Percentiles rank a stretch among this genome's conserved stretches.
Conservation (phyloP, 2,113 vertebrate genomes). For the Phyllostomus hastatus region DNA sequence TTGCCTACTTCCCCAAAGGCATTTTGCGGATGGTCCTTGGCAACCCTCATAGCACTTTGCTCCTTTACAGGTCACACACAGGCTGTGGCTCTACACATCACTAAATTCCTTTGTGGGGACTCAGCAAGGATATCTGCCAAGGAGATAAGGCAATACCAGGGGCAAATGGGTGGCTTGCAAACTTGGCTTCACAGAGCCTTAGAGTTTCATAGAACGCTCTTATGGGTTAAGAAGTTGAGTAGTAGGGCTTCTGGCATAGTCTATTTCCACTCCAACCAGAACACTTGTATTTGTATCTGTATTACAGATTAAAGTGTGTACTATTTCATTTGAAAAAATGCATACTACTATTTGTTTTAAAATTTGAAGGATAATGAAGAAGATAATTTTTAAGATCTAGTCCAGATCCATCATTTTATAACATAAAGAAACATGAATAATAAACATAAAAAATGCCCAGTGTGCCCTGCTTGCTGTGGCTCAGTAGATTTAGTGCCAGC, state of each 20-base stretch:
- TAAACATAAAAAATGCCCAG: neutral
- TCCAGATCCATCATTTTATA: neutral
- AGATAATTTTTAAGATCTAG: neutral
- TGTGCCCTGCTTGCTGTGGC: too few species aligned
- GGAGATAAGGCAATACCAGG: neutral
- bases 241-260: neutral
- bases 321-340: neutral
- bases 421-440: neutral
- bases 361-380: neutral
- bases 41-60: neutral
- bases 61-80: neutral
- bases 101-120: neutral
- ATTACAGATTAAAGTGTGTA: neutral
- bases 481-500: too few species aligned
- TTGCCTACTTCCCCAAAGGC: neutral
- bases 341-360: neutral
- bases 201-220: neutral
- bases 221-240: neutral
- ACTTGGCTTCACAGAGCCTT: neutral
- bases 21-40: neutral
- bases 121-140: neutral
- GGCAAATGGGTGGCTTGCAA: neutral
- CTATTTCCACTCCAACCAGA: neutral
- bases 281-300: neutral
- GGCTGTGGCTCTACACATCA: neutral